Percentiles rank a stretch among this genome's conserved stretches.
Conservation (phyloP, 1,140 invertebrate genomes). For the Magallana angulata region DNA sequence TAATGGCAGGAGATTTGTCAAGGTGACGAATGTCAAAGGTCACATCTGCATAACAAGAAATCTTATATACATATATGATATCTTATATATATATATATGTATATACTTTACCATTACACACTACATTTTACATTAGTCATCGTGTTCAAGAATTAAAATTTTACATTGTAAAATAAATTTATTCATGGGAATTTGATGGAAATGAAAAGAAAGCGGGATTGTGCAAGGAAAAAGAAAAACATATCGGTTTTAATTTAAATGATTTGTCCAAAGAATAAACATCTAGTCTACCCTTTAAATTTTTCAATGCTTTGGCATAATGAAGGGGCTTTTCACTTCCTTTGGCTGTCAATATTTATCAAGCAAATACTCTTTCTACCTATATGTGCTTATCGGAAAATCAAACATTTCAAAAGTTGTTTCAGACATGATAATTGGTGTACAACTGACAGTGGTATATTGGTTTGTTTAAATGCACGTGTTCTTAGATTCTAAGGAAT, state of each 20-base stretch:
- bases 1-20: neutral
- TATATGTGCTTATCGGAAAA: neutral
- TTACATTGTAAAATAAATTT: no score
- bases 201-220: neutral
- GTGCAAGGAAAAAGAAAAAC: neutral
- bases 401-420: slow-evolving; percentile 19
- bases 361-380: neutral
- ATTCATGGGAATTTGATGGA: no score
- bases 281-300: slow-evolving; percentile 24
- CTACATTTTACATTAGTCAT: no score
- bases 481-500: no score
- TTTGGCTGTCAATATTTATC: neutral
- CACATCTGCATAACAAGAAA: slow-evolving; percentile 51
- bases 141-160: no score
- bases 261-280: neutral
- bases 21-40: slow-evolving; percentile 71
- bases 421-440: neutral
- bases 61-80: no score
- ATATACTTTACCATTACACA: no score
- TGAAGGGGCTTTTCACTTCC: neutral
- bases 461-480: neutral
- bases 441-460: neutral
- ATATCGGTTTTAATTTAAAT: neutral
- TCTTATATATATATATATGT: no score
- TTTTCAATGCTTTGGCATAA: neutral